These are phyloP conservation scores for Oryzias javanicus DNA, from an alignment of 2,113 vertebrate genomes.

Conservation along the genomic window DNA sequence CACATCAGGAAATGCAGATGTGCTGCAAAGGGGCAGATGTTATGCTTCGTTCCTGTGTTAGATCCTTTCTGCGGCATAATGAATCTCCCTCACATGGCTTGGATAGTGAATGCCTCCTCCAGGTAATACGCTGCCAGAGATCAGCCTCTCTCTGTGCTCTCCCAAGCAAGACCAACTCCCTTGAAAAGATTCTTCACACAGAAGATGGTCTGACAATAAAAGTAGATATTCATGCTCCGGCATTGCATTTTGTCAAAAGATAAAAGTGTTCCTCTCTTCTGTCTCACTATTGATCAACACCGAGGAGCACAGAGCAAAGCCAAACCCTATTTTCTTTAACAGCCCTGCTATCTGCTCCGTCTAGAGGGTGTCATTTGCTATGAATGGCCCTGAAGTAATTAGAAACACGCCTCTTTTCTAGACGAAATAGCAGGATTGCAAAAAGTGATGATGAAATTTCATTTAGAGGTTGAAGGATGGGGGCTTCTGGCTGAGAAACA, in stretches of 20 bases:
- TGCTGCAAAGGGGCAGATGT: conserved; percentile 10
- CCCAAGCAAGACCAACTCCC: conserved; percentile 53
- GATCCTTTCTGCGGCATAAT: conserved; percentile 35
- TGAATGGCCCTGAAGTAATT: conserved; percentile 77
- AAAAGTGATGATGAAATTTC: conserved; percentile 52
- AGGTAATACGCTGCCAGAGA: conserved; percentile 50
- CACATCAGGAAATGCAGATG: conserved; percentile 19
- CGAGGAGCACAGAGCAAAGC: conserved; percentile 63
- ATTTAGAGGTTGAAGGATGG: conserved; percentile 8
- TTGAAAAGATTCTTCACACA: conserved; percentile 58
- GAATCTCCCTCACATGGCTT: conserved; percentile 46
- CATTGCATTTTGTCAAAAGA: conserved; percentile 67
- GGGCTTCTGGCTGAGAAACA: conserved; percentile 62
- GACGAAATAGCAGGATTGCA: conserved; percentile 56
- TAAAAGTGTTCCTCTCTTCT: conserved; percentile 64
- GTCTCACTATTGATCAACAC: conserved; percentile 66
- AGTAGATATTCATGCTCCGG: conserved; percentile 60
- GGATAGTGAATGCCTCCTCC: conserved; percentile 35
- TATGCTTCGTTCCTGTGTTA: conserved; percentile 20
- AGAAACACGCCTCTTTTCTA: conserved; percentile 67
- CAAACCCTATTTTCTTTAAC: conserved; percentile 61
- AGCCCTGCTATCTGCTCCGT: conserved; percentile 48
- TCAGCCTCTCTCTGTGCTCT: conserved; percentile 48
- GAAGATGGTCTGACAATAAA: conserved; percentile 59
- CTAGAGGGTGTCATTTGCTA: conserved; percentile 68